Evolutionary conservation across 2,888 invertebrate species (phyloP).

Genomic region (Orthosia gothica): DNA sequence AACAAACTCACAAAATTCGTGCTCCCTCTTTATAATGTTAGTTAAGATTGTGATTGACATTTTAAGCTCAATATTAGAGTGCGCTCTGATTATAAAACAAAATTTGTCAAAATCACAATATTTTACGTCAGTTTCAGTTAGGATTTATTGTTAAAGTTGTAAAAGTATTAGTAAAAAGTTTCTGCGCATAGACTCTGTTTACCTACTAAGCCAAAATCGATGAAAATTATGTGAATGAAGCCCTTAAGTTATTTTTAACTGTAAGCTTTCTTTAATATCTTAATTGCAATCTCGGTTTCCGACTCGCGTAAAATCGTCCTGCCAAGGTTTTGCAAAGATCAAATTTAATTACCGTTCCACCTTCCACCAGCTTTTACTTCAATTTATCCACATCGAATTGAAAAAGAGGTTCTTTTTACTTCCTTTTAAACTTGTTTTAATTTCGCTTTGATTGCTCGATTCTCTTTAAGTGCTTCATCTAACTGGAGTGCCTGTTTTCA

Average conservation of each 20-base stretch:
- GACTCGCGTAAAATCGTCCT: conserved; percentile 48
- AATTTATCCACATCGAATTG: conserved; percentile 57
- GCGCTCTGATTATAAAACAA: neutral
- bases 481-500: conserved; percentile 27
- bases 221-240: conserved; percentile 1
- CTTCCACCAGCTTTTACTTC: conserved; percentile 47
- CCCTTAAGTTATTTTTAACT: conserved; percentile 33
- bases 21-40: too few relatives aligned
- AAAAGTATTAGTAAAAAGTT: conserved; percentile 12
- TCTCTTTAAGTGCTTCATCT: conserved; percentile 51
- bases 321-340: conserved; percentile 56
- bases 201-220: conserved; percentile 7
- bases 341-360: conserved; percentile 65
- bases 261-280: conserved; percentile 52
- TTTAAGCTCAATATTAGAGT: conserved; percentile 9
- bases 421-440: conserved; percentile 57
- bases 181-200: conserved; percentile 9
- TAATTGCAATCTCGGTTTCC: conserved; percentile 60
- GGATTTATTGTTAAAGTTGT: neutral
- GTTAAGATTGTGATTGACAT: neutral
- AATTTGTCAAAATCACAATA: neutral
- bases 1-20: too few relatives aligned
- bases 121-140: neutral
- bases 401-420: conserved; percentile 44
- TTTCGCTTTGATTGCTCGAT: conserved; percentile 59